phyloP scores from a whole-genome alignment of 2,113 vertebrate species.

The Muscicapa adusta region DNA sequence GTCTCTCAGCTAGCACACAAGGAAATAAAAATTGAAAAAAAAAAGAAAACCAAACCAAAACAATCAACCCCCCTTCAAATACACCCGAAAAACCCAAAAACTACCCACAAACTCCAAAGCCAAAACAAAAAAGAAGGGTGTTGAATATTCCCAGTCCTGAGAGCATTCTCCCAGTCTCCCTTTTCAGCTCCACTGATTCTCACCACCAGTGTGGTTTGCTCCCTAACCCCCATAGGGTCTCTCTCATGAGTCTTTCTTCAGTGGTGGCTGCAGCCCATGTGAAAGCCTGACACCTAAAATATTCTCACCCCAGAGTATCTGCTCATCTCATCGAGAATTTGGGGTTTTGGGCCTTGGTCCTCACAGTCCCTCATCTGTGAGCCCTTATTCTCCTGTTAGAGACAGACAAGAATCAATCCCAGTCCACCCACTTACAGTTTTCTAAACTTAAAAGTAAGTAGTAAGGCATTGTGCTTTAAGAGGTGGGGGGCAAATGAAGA shows the following conservation, averaged over 20 bases:
- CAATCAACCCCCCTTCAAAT: too few relatives aligned
- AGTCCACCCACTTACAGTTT: neutral
- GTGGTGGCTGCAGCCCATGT: neutral
- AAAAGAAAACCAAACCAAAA: neutral
- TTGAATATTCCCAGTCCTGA: neutral
- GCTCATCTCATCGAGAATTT: neutral
- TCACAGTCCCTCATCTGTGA: neutral
- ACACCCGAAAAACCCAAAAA: neutral
- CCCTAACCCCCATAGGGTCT: neutral
- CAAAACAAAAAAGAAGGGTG: accelerated
- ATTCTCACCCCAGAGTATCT: neutral
- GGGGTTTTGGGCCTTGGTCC: neutral
- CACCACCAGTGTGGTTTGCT: neutral
- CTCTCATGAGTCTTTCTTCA: neutral
- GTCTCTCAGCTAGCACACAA: neutral
- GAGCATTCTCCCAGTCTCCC: neutral
- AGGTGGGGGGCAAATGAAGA: conserved; percentile 10
- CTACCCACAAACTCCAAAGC: too few relatives aligned
- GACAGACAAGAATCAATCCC: neutral
- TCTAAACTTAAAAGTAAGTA: conserved; percentile 16
- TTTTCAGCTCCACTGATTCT: neutral
- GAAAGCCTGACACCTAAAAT: neutral
- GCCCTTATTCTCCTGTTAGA: neutral
- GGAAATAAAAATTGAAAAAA: neutral
- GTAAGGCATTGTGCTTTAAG: conserved; percentile 2